phyloP scores from a whole-genome alignment of 2,797 vertebrate species.

The Nannoperca australis region DNA sequence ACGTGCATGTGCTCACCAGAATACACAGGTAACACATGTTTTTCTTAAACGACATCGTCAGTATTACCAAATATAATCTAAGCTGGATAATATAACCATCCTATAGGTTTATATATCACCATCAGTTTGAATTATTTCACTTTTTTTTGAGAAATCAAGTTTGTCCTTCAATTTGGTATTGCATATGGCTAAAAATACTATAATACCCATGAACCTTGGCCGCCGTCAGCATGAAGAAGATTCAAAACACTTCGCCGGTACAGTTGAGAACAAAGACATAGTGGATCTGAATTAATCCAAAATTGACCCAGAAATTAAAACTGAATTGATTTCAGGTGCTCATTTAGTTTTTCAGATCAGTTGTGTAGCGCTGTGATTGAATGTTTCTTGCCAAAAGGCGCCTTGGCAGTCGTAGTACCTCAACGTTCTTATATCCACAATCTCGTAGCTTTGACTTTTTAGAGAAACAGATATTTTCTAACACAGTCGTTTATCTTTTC shows the following conservation, averaged over 20 bases:
- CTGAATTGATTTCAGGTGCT: not conserved
- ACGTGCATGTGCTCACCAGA: constrained; percentile 96
- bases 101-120: not conserved
- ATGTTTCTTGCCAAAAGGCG: not conserved
- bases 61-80: too few species aligned
- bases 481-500: not conserved
- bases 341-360: not conserved
- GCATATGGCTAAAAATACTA: not conserved
- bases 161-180: not conserved
- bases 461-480: constrained; percentile 2
- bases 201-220: not conserved
- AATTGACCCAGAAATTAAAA: not conserved
- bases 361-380: not conserved
- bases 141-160: not conserved
- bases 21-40: constrained; percentile 91
- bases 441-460: not conserved
- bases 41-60: not conserved
- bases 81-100: not conserved
- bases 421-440: too few species aligned
- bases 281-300: not conserved
- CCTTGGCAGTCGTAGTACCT: not conserved
- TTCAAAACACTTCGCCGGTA: not conserved
- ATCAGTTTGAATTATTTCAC: constrained; percentile 3
- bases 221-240: not conserved
- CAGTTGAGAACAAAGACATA: not conserved